phyloP scores from a whole-genome alignment of 2,888 invertebrate species.

The Tenthredo scrophulariae region DNA sequence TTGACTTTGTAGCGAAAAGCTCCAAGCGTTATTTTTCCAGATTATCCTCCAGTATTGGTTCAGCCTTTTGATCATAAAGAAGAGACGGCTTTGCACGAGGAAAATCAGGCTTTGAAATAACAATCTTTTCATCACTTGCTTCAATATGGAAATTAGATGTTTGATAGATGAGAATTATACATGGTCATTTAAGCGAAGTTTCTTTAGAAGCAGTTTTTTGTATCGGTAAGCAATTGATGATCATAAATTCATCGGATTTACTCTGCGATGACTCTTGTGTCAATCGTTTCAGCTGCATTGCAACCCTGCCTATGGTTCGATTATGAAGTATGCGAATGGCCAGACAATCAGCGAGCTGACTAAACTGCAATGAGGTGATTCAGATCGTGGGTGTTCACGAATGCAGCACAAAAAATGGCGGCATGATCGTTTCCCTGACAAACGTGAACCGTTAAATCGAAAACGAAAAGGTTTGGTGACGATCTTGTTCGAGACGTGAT shows the following conservation, averaged over 20 bases:
- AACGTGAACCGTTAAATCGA: constrained; percentile 2
- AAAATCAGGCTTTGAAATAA: not conserved
- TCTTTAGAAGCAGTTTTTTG: not conserved
- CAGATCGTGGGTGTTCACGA: not conserved
- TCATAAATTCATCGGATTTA: not conserved
- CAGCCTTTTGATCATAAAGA: not conserved
- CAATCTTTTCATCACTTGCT: not conserved
- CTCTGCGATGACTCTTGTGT: not conserved
- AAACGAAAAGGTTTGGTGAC: constrained; percentile 32
- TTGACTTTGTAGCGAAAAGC: not conserved
- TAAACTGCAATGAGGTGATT: not conserved
- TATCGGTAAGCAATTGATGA: not conserved
- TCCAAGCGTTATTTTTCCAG: not conserved
- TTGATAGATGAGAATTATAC: not conserved
- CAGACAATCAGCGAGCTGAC: not conserved
- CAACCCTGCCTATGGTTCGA: not conserved
- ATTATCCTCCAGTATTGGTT: not conserved
- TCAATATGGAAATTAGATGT: not conserved
- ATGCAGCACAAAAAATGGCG: constrained; percentile 18
- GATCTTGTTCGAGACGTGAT: constrained; percentile 20
- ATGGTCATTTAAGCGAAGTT: not conserved
- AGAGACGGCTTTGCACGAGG: not conserved
- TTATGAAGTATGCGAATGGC: not conserved
- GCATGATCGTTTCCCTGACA: constrained; percentile 26
- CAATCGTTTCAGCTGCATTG: not conserved